phyloP scores from a whole-genome alignment of 2,888 invertebrate genomes.

The Cinara cedri region DNA sequence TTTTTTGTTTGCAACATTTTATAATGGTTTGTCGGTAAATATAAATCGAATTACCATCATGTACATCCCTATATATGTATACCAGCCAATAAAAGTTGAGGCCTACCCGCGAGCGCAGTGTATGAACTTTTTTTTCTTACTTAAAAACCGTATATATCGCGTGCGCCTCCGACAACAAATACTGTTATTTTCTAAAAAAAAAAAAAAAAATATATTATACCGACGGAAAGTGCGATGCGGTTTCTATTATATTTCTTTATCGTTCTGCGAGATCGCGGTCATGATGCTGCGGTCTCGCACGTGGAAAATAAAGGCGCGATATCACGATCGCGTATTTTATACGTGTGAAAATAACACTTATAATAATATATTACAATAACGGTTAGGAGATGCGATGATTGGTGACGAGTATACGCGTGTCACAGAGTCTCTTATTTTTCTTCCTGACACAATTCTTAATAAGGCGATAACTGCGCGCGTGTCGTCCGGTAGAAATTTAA shows the following conservation, averaged over 20 bases:
- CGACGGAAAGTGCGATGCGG: not conserved
- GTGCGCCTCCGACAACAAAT: too few species aligned
- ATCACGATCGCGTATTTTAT: not conserved
- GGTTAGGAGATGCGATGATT: slow-evolving; percentile 20
- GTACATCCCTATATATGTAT: too few species aligned
- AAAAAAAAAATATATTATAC: not conserved
- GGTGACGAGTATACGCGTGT: not conserved
- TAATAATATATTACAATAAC: slow-evolving; percentile 16
- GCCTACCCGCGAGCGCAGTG: too few species aligned
- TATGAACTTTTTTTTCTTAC: too few species aligned
- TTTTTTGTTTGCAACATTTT: too few species aligned
- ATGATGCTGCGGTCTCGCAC: not conserved
- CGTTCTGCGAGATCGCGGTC: not conserved
- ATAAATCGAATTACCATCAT: too few species aligned
- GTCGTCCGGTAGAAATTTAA: slow-evolving; percentile 8
- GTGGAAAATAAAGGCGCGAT: not conserved
- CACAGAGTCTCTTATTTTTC: not conserved
- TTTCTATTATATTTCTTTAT: too few species aligned
- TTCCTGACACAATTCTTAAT: not conserved
- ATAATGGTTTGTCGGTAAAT: too few species aligned
- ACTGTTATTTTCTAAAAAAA: too few species aligned
- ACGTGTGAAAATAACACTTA: slow-evolving; percentile 19
- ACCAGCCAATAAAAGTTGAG: too few species aligned
- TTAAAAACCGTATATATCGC: too few species aligned
- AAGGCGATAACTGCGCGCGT: not conserved